phyloP scores from a whole-genome alignment of 1,140 invertebrate species.

The Cheumatopsyche charites region DNA sequence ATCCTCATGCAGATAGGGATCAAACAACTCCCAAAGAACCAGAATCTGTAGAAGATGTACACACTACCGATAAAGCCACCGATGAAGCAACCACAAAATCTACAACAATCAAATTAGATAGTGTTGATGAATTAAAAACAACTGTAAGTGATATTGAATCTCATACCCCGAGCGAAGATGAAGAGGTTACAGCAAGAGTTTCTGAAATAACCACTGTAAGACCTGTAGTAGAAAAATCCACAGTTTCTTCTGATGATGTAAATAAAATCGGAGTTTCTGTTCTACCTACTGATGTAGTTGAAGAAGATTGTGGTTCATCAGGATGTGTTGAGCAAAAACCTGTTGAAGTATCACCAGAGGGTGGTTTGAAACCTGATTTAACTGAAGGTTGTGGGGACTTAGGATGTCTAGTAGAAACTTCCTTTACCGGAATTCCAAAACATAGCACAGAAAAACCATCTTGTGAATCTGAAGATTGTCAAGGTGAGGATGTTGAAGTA shows the following conservation, averaged over 20 bases:
- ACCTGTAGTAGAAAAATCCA: conserved; percentile 32
- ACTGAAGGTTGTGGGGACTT: conserved; percentile 30
- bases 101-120: not conserved
- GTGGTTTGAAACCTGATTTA: not conserved
- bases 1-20: not conserved
- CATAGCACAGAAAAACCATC: conserved; percentile 28
- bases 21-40: not conserved
- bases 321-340: conserved; percentile 20
- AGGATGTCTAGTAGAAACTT: conserved; percentile 42
- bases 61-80: not conserved
- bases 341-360: not conserved
- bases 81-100: not conserved
- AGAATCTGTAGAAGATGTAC: not conserved
- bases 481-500: not conserved
- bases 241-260: conserved; percentile 43
- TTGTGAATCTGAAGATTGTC: conserved; percentile 34
- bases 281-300: conserved; percentile 45
- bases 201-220: conserved; percentile 24
- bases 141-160: not conserved
- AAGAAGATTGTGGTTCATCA: conserved; percentile 36
- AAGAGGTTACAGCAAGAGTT: not conserved
- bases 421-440: conserved; percentile 29
- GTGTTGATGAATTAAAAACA: conserved; percentile 1
- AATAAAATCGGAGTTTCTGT: conserved; percentile 48
- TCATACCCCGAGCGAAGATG: not conserved